Evolutionary conservation across 2,113 vertebrate species (phyloP).

Genomic region (Pan troglodytes): DNA sequence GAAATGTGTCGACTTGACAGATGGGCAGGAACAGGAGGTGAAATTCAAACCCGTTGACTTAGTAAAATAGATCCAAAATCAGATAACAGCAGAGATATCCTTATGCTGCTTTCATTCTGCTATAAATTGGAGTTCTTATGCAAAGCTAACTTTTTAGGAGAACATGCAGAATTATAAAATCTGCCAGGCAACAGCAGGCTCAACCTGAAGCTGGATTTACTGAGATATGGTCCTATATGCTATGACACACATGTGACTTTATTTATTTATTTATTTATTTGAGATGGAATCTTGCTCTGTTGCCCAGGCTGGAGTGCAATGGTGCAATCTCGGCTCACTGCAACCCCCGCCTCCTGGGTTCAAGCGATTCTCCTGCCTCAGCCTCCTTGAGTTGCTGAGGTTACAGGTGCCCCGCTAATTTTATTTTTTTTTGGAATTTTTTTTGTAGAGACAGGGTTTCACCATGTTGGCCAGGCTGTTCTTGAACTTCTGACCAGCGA

Average conservation of each 20-base stretch:
- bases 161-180: neutral
- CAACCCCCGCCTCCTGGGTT: too few species aligned
- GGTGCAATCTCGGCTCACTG: too few species aligned
- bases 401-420: too few species aligned
- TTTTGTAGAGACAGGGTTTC: too few species aligned
- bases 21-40: constrained; percentile 52
- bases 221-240: neutral
- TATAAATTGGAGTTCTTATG: neutral
- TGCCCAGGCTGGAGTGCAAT: too few species aligned
- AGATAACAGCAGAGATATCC: neutral
- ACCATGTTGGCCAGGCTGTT: too few species aligned
- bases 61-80: neutral
- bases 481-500: too few species aligned
- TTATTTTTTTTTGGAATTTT: too few species aligned
- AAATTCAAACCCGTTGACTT: constrained; percentile 19
- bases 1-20: constrained; percentile 43
- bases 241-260: neutral
- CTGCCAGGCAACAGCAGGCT: neutral
- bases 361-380: too few species aligned
- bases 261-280: too few species aligned
- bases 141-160: neutral
- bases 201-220: neutral
- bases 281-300: too few species aligned
- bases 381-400: too few species aligned
- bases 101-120: neutral